Percentiles rank a stretch among this genome's conserved stretches.
Evolutionary conservation across 2,113 vertebrate genomes (phyloP).

Genomic region (Dendropsophus ebraccatus): DNA sequence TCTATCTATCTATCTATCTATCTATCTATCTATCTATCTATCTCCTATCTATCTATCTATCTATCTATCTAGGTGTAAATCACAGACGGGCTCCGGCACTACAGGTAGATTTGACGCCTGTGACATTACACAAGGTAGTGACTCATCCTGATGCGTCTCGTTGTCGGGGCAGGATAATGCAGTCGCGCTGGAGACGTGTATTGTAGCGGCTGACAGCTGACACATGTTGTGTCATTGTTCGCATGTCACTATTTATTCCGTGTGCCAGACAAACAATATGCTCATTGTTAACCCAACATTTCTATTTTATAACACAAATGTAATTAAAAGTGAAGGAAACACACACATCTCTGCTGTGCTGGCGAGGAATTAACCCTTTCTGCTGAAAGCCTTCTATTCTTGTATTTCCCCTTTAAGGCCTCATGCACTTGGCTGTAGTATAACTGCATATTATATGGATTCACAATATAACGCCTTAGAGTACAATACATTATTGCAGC

Average conservation of each 20-base stretch:
- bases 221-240: constrained; percentile 38
- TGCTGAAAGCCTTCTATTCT: not conserved
- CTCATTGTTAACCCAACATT: not conserved
- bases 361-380: not conserved
- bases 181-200: not conserved
- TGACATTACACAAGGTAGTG: not conserved
- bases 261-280: constrained; percentile 28
- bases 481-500: no score
- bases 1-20: not conserved
- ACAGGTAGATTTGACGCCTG: not conserved
- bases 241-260: not conserved
- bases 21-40: not conserved
- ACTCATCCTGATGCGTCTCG: not conserved
- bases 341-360: not conserved
- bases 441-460: no score
- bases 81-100: no score
- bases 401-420: no score
- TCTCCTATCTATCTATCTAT: no score
- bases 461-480: no score
- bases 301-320: not conserved
- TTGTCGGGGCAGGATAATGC: not conserved
- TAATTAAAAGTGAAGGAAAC: not conserved
- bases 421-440: no score
- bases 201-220: not conserved
- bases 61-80: no score